phyloP scores from a whole-genome alignment of 2,797 vertebrate genomes.

The Lates japonicus region DNA sequence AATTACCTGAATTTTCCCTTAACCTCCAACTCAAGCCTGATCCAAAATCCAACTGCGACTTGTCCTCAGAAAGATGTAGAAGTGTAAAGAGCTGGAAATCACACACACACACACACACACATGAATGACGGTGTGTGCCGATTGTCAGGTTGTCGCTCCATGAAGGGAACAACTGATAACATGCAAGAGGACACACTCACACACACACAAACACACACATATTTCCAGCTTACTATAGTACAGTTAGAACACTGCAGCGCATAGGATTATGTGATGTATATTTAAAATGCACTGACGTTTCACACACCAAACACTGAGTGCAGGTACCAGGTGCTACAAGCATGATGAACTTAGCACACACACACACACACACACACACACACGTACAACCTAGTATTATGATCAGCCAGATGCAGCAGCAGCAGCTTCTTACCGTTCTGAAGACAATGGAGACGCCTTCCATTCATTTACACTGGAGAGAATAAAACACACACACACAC shows the following conservation, averaged over 20 bases:
- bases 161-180: neutral
- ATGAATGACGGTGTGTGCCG: too few species aligned
- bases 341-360: slow-evolving; percentile 29
- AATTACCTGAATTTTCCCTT: neutral
- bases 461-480: slow-evolving; percentile 60
- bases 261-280: neutral
- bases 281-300: neutral
- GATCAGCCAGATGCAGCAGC: slow-evolving; percentile 37
- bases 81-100: neutral
- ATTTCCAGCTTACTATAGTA: neutral
- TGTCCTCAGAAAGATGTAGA: slow-evolving; percentile 3
- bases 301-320: slow-evolving; percentile 5
- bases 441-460: slow-evolving; percentile 67
- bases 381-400: neutral
- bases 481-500: slow-evolving; percentile 45
- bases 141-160: too few species aligned
- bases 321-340: slow-evolving; percentile 34
- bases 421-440: slow-evolving; percentile 72
- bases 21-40: neutral
- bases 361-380: slow-evolving; percentile 26
- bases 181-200: neutral
- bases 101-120: slow-evolving; percentile 6
- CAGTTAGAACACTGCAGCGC: slow-evolving; percentile 5
- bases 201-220: neutral
- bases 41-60: too few species aligned